Base-by-base conservation (phyloP, 2,113 vertebrate species). In the Caloenas nicobarica region DNA sequence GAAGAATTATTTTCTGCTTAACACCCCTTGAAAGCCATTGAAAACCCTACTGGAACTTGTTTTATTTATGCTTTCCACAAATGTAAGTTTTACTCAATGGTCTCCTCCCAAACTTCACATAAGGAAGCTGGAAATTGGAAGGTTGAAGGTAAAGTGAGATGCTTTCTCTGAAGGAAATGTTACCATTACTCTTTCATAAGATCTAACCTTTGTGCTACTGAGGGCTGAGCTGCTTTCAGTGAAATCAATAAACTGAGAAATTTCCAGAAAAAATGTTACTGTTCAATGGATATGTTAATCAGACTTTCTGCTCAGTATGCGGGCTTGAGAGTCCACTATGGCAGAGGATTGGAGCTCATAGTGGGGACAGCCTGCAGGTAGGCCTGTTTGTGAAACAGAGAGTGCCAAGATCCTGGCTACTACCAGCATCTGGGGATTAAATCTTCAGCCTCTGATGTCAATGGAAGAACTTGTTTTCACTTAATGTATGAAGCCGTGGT, bases 331-430 rank as follows among this genome's bases (percentile, higher is more conserved):
- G 3, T 33, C 60, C 33, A 22, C 0, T 1, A 81, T 18, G 18
- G 48, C 31, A 53, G 66, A 76, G 6, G 8, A 53, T 18, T 8
- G 8, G 50, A 69, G 4, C 34, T 60, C 9, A 6, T 5, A 48
- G 8, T 0, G 1, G 18, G 3, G 58, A 36, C 3, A 64, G 19
- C 16, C 5, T 33, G 6, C 15, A 48, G 3, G 19, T 51, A 31
- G 29, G 5, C 11, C 31, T 60, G 9, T 17, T 66, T 34, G 3
- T 56, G 34, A 80, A 80, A 46, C 3, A 51, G 21, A 51, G 21
- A 84, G 13, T 7, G 7, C 25, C 54, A 88, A 86, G 24, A 62
- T 8, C 7, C 42, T 56, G 29, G 16, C 7, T 8, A 31, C 14
- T 40, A 21, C 18, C 13, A 40, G 10, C 5, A 57, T 2, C 36